Evolutionary conservation across 1,140 invertebrate species (phyloP).

Genomic region (Venturia canescens): DNA sequence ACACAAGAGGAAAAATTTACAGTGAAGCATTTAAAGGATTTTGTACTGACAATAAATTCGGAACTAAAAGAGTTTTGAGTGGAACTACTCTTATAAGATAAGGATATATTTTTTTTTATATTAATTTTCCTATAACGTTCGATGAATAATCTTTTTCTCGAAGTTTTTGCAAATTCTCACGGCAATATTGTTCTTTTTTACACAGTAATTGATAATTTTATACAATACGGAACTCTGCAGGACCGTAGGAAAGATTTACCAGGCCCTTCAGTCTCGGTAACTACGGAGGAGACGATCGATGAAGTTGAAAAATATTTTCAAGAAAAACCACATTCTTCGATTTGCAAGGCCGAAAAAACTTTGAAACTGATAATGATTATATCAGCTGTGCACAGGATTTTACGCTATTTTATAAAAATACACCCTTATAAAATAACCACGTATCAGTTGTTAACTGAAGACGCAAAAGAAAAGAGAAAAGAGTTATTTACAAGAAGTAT

Average conservation of each 20-base stretch:
- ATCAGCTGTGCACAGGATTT: background rate
- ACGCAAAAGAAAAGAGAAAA: background rate
- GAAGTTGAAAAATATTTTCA: conserved; percentile 9
- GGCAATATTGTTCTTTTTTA: background rate
- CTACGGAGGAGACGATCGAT: background rate
- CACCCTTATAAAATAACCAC: conserved; percentile 24
- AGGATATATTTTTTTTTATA: too few relatives aligned
- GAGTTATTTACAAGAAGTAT: background rate
- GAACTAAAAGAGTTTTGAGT: conserved; percentile 25
- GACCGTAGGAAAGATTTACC: conserved; percentile 1
- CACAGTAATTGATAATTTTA: conserved; percentile 28
- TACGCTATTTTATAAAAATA: conserved; percentile 15
- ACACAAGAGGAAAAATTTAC: conserved; percentile 17
- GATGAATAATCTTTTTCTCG: background rate
- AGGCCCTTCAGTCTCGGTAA: background rate
- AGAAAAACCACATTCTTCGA: background rate
- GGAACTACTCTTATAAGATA: conserved; percentile 6
- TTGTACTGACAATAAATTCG: conserved; percentile 21
- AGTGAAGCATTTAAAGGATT: conserved; percentile 24
- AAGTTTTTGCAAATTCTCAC: background rate
- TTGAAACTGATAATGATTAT: background rate
- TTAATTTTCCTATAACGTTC: too few relatives aligned
- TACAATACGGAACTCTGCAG: background rate
- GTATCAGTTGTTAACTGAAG: conserved; percentile 24
- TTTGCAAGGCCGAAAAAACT: background rate